These are phyloP conservation scores for Dromas ardeola DNA, from an alignment of 2,113 vertebrate genomes.

Conservation along the genomic window DNA sequence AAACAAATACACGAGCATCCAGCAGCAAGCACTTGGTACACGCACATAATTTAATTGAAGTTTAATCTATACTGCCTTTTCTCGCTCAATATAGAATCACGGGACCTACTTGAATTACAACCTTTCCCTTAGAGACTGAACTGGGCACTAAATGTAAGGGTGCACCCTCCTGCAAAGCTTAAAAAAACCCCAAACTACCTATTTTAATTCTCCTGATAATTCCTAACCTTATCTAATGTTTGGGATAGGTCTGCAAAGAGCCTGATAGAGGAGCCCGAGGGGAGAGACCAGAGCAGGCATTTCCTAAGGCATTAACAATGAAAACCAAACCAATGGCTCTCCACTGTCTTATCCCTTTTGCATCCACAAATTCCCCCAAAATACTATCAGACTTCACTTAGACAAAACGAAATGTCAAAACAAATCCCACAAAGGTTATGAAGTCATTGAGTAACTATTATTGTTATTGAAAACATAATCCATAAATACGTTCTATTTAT, in stretches of 20 bases:
- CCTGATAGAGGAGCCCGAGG: background rate
- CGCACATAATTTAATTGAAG: background rate
- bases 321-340: background rate
- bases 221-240: background rate
- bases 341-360: background rate
- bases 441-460: background rate
- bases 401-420: background rate
- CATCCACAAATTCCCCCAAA: background rate
- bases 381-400: background rate
- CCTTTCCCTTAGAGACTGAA: background rate
- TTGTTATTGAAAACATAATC: constrained; percentile 4
- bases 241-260: background rate
- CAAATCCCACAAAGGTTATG: background rate
- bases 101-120: background rate
- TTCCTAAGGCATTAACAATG: background rate
- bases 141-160: background rate
- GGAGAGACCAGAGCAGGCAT: background rate
- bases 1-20: background rate
- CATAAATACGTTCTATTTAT: background rate
- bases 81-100: background rate
- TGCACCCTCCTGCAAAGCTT: background rate
- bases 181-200: accelerated
- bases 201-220: background rate
- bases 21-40: background rate
- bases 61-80: background rate